Conservation (phyloP, 2,797 vertebrate genomes). For the Melanotaenia trifasciata region DNA sequence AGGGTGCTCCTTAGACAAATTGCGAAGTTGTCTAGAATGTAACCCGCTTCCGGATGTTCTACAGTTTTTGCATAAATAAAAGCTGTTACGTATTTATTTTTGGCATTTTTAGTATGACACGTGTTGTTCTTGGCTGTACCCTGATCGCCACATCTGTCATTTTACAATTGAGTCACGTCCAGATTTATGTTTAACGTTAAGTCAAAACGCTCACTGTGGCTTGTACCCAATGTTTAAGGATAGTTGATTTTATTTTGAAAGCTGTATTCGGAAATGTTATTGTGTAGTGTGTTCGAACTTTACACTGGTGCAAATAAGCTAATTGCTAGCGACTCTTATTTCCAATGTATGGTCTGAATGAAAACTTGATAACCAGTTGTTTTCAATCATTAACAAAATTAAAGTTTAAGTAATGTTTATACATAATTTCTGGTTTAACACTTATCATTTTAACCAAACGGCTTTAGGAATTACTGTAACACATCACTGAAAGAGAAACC, state of each 20-base stretch:
- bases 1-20: constrained; percentile 10
- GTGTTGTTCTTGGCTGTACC: background rate
- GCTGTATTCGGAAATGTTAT: background rate
- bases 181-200: background rate
- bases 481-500: background rate
- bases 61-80: background rate
- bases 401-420: rapidly evolving
- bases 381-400: background rate
- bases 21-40: background rate
- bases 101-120: background rate
- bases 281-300: background rate
- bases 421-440: rapidly evolving
- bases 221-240: rapidly evolving
- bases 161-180: background rate
- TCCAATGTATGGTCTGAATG: background rate
- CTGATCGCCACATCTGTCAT: background rate
- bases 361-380: background rate
- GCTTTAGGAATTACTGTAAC: background rate
- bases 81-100: background rate
- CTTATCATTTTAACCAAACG: background rate
- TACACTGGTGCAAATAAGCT: constrained; percentile 36
- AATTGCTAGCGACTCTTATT: constrained; percentile 19
- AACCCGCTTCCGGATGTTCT: background rate
- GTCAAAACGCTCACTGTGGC: background rate
- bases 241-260: constrained; percentile 36